Base-by-base conservation (phyloP, 2,113 vertebrate genomes). In the Chaenogobius annularis region DNA sequence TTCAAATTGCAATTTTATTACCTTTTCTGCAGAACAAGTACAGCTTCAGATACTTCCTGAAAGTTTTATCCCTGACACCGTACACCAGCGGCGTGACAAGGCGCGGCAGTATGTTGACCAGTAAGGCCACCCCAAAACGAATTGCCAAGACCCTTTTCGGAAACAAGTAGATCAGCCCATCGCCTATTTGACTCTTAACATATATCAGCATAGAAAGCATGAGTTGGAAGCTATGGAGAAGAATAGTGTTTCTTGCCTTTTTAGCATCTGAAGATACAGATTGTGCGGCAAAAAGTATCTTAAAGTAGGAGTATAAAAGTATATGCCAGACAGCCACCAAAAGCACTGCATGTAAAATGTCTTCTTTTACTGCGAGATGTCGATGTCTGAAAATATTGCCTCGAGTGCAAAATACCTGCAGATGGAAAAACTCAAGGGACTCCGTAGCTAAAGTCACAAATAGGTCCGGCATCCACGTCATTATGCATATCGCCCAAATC, bases 51-150 rank as follows among this genome's bases (percentile, higher is more conserved):
- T 92, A 78, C 11, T 48, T 75, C 72, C 66, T 79, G 74, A 93
- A 91, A 0, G 44, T 81, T 47, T 89, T 66, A 73, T 93, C 92
- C 63, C 92, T 78, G 8, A 92, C 19, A 0, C 92, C 92, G 19
- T 93, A 93, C 11, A 93, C 59, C 5, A 90, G 58, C 0, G 92
- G 90, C 64, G 91, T 93, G 17, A 92, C 4, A 17, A 90, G 81
- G 4, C 88, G 74, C 0, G 91, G 91, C 46, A 93, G 26, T 37
- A 93, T 81, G 6, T 91, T 82, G 5, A 90, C 67, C 1, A 90
- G 54, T 12, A 92, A 1, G 10, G 86, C 91, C 13, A 0, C 50
- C 0, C 31, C 7, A 20, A 90, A 90, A 10, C 14, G 72, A 12
- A 82, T 15, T 4, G 52, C 66, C 3, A 2, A 2, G 13, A n/a